These are phyloP conservation scores for Labeo catla DNA, from an alignment of 2,113 vertebrate species.

Conservation along the genomic window DNA sequence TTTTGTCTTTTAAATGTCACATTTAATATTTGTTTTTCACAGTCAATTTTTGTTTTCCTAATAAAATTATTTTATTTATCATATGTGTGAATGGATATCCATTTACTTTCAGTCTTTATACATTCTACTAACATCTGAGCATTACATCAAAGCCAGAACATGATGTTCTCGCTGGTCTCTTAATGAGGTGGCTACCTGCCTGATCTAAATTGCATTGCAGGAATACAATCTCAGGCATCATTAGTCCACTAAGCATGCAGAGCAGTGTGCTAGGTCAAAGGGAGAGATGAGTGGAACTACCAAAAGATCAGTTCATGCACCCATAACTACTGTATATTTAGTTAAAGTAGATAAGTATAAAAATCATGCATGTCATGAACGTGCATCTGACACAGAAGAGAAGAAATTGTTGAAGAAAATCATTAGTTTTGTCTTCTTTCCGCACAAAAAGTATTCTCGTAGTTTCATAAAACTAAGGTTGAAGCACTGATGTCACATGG, in stretches of 20 bases:
- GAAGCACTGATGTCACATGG: too few species aligned
- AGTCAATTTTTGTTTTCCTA: background rate
- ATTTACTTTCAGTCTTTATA: background rate
- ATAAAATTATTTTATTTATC: background rate
- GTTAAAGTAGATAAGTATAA: background rate
- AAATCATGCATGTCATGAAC: background rate
- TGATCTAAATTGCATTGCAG: conserved; percentile 1
- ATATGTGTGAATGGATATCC: background rate
- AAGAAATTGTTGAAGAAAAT: too few species aligned
- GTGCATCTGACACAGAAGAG: too few species aligned
- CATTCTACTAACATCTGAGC: background rate
- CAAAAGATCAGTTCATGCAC: background rate
- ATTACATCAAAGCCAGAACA: background rate
- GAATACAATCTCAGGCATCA: conserved; percentile 19
- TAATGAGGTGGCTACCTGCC: conserved; percentile 4
- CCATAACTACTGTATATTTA: background rate
- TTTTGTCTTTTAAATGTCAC: background rate
- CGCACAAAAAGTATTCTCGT: too few species aligned
- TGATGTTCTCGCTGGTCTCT: background rate
- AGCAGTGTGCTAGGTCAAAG: background rate
- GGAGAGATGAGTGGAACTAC: background rate
- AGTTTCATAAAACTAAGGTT: too few species aligned
- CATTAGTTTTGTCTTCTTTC: too few species aligned
- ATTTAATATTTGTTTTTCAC: background rate
- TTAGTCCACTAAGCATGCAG: conserved; percentile 10